Percentiles rank a stretch among this genome's conserved stretches.
These are phyloP conservation scores for Hyppa rectilinea DNA, from an alignment of 2,888 invertebrate genomes.

Conservation along the genomic window DNA sequence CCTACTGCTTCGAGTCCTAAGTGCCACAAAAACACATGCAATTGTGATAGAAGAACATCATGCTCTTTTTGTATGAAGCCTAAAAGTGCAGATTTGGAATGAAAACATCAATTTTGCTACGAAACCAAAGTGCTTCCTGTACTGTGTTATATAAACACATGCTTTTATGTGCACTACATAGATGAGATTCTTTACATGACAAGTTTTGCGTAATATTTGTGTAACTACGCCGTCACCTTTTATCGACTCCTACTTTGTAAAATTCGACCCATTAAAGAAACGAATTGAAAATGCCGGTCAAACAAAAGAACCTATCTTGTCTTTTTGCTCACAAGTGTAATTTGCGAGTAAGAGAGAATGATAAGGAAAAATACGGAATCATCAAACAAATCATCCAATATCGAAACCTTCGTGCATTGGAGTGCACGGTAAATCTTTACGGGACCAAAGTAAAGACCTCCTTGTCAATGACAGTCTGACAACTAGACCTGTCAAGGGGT, in stretches of 20 bases:
- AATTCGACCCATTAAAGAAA: background rate
- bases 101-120: conserved; percentile 51
- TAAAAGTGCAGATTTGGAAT: conserved; percentile 67
- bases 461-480: too few relatives aligned
- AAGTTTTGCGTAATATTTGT: conserved; percentile 51
- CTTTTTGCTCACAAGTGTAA: background rate
- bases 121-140: conserved; percentile 51
- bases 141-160: conserved; percentile 69
- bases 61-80: conserved; percentile 73
- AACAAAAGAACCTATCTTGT: background rate
- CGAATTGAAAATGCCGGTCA: background rate
- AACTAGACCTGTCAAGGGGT: background rate
- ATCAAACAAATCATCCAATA: background rate
- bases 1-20: conserved; percentile 93
- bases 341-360: background rate
- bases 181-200: conserved; percentile 53
- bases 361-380: too few relatives aligned
- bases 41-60: conserved; percentile 85
- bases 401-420: background rate
- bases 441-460: too few relatives aligned
- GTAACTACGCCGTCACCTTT: conserved; percentile 73
- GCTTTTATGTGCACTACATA: conserved; percentile 70
- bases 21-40: conserved; percentile 90
- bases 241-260: conserved; percentile 35
- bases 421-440: too few relatives aligned